Evolutionary conservation across 2,113 vertebrate species (phyloP).

Genomic region (Gambusia holbrooki): DNA sequence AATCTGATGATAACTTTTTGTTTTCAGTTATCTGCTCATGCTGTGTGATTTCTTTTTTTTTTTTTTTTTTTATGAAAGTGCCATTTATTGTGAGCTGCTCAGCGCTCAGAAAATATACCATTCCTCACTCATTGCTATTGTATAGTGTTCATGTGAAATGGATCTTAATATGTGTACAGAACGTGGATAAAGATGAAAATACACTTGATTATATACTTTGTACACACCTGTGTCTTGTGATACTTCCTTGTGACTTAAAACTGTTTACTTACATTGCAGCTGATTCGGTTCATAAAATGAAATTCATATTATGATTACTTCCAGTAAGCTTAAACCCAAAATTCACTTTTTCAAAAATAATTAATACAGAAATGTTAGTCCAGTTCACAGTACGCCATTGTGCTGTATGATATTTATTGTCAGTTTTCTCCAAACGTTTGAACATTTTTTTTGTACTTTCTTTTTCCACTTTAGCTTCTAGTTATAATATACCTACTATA

Average conservation of each 20-base stretch:
- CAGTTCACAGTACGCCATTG: not conserved
- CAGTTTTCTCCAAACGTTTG: not conserved
- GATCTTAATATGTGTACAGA: constrained; percentile 87
- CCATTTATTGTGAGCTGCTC: constrained; percentile 81
- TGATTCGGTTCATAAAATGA: not conserved
- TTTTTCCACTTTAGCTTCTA: not conserved
- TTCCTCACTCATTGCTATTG: constrained; percentile 88
- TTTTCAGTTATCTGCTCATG: constrained; percentile 73
- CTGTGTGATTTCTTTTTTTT: constrained; percentile 72
- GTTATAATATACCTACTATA: not conserved
- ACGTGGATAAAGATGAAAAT: constrained; percentile 87
- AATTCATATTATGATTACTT: not conserved
- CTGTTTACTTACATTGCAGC: not conserved
- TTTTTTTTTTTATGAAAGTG: constrained; percentile 79
- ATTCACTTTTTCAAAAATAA: not conserved
- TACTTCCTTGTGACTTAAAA: constrained; percentile 35
- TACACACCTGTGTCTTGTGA: constrained; percentile 76
- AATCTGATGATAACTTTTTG: constrained; percentile 69
- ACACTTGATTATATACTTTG: constrained; percentile 91
- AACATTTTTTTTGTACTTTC: not conserved
- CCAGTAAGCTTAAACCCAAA: not conserved
- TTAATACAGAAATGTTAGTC: not conserved
- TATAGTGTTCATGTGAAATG: constrained; percentile 89
- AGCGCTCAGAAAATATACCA: constrained; percentile 81
- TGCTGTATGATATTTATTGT: not conserved